phyloP scores from a whole-genome alignment of 2,888 invertebrate species.

The Drosophila mayaguana region DNA sequence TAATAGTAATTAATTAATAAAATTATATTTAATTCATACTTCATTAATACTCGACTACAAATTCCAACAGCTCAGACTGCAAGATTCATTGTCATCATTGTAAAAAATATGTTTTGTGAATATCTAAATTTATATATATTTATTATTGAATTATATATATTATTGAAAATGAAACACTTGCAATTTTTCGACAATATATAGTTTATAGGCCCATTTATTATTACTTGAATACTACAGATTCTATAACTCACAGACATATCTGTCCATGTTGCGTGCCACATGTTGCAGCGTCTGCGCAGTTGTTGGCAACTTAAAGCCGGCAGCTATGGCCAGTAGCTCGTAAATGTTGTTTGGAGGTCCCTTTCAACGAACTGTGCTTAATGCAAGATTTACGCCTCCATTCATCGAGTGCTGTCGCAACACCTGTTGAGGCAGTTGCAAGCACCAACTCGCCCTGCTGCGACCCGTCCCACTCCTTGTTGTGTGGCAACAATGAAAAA shows the following conservation, averaged over 20 bases:
- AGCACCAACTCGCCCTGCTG: not conserved
- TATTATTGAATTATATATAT: too few relatives aligned
- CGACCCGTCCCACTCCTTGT: not conserved
- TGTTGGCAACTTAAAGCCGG: not conserved
- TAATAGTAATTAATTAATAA: too few relatives aligned
- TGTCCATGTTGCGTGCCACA: slow-evolving; percentile 26
- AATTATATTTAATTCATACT: too few relatives aligned
- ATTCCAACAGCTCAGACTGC: too few relatives aligned
- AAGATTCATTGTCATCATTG: not conserved
- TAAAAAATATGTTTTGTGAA: not conserved
- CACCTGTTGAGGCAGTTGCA: slow-evolving; percentile 66
- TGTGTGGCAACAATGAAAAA: slow-evolving; percentile 50
- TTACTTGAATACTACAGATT: too few relatives aligned
- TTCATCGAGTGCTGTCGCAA: slow-evolving; percentile 66
- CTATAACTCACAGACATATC: not conserved
- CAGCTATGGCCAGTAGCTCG: slow-evolving; percentile 39
- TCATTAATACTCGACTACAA: too few relatives aligned
- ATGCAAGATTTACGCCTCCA: slow-evolving; percentile 79
- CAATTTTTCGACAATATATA: too few relatives aligned
- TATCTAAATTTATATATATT: not conserved
- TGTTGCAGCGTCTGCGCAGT: slow-evolving; percentile 72
- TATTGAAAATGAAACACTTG: not conserved
- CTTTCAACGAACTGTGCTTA: slow-evolving; percentile 55
- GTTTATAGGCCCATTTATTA: too few relatives aligned
- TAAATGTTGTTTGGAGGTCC: slow-evolving; percentile 47